Percentiles rank a stretch among this genome's conserved stretches.
Conservation (phyloP, 2,113 vertebrate species). For the Phrynosoma blainvillii region DNA sequence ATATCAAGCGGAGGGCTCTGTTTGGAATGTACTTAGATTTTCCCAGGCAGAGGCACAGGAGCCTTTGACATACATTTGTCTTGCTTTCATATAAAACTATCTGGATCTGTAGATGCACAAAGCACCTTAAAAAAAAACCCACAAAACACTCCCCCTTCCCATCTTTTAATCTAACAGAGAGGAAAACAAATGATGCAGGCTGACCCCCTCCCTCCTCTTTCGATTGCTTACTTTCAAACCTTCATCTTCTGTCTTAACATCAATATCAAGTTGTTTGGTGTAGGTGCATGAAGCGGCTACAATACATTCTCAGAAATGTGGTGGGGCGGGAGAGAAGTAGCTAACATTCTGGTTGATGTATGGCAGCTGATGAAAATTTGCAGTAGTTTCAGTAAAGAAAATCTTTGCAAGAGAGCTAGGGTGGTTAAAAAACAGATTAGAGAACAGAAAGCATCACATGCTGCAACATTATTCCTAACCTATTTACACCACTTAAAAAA, state of each 20-base stretch:
- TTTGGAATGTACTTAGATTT: fast-evolving
- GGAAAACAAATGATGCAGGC: neutral
- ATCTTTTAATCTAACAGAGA: fast-evolving
- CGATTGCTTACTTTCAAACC: fast-evolving
- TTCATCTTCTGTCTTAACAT: neutral
- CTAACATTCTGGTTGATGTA: neutral
- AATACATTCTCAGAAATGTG: fast-evolving
- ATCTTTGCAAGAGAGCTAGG: neutral
- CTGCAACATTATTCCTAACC: neutral
- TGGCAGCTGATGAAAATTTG: neutral
- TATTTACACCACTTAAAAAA: neutral
- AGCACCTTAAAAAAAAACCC: neutral
- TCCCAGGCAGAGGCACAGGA: fast-evolving
- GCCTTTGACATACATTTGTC: fast-evolving
- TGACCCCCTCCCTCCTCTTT: neutral
- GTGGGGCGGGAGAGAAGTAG: fast-evolving
- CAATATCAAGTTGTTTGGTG: neutral
- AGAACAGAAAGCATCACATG: neutral
- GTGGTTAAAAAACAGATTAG: neutral
- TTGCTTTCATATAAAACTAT: neutral
- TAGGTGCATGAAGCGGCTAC: neutral
- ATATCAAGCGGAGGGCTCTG: fast-evolving
- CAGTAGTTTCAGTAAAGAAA: neutral
- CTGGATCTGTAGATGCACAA: neutral
- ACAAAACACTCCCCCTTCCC: neutral